These are phyloP conservation scores for Muschampia staudingeri DNA, from an alignment of 2,888 invertebrate genomes.

Conservation along the genomic window DNA sequence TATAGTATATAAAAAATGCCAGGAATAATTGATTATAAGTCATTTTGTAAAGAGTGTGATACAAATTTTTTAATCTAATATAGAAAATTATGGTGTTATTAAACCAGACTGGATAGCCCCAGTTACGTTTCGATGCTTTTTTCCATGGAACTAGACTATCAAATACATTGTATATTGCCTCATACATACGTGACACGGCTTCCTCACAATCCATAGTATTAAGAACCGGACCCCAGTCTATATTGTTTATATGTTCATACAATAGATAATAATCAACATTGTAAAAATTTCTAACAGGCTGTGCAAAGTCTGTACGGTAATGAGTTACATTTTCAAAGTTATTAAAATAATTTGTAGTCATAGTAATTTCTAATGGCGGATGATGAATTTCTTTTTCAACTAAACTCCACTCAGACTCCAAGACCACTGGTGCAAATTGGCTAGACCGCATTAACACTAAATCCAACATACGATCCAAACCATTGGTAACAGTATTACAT, in stretches of 20 bases:
- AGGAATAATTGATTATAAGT: not conserved
- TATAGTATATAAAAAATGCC: not conserved
- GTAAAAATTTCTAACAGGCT: too few relatives aligned
- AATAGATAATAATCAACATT: not conserved
- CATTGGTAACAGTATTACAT: too few relatives aligned
- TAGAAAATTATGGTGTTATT: not conserved
- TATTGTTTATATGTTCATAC: not conserved
- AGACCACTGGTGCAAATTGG: too few relatives aligned
- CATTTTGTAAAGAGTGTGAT: not conserved
- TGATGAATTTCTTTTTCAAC: too few relatives aligned
- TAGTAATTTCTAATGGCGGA: too few relatives aligned
- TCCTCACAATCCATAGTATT: not conserved
- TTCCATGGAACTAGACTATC: not conserved
- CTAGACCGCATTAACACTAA: too few relatives aligned
- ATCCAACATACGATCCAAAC: too few relatives aligned
- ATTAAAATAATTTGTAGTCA: too few relatives aligned
- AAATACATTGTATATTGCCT: not conserved
- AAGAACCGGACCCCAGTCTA: not conserved
- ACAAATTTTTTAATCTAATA: conserved; percentile 1
- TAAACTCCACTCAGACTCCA: too few relatives aligned
- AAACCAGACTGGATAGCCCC: not conserved
- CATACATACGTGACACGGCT: not conserved
- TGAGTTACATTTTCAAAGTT: too few relatives aligned
- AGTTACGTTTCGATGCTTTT: not conserved
- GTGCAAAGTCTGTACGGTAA: too few relatives aligned